A percentile compares a stretch with the other conserved stretches of the same genome.
Conservation (phyloP, 2,888 invertebrate species). For the Carpatolechia fugitivella region DNA sequence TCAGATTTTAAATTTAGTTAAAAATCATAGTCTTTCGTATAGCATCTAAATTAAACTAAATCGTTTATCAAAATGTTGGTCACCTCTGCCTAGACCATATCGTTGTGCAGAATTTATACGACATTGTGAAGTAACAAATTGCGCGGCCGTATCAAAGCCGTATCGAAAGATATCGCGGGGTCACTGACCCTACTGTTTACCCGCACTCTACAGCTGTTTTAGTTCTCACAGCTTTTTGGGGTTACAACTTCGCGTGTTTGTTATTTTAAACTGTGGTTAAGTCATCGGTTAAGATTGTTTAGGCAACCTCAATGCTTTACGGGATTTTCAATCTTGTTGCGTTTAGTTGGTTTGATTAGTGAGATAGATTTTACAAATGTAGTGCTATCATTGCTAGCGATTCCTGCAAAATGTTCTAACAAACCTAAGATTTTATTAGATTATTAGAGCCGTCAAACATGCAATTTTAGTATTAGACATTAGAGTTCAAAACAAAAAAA, state of each 20-base stretch:
- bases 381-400: no score
- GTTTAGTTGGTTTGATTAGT: background rate
- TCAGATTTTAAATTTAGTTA: no score
- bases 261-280: background rate
- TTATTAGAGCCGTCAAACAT: no score
- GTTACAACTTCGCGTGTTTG: constrained; percentile 1
- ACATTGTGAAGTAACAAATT: constrained; percentile 24
- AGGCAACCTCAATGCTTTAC: background rate
- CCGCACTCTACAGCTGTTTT: constrained; percentile 3
- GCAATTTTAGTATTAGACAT: no score
- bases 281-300: background rate
- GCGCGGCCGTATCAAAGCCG: constrained; percentile 12
- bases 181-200: constrained; percentile 21
- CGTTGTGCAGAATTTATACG: constrained; percentile 24
- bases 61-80: background rate
- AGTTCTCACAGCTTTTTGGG: constrained; percentile 6
- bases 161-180: constrained; percentile 26
- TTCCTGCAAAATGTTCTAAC: background rate
- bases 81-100: constrained; percentile 20
- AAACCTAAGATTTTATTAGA: no score
- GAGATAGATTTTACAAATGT: no score
- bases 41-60: no score
- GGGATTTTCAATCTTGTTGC: background rate
- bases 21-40: no score
- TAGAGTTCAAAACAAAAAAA: no score